Evolutionary conservation across 2,113 vertebrate genomes (phyloP).

Genomic region (Hypomesus transpacificus): DNA sequence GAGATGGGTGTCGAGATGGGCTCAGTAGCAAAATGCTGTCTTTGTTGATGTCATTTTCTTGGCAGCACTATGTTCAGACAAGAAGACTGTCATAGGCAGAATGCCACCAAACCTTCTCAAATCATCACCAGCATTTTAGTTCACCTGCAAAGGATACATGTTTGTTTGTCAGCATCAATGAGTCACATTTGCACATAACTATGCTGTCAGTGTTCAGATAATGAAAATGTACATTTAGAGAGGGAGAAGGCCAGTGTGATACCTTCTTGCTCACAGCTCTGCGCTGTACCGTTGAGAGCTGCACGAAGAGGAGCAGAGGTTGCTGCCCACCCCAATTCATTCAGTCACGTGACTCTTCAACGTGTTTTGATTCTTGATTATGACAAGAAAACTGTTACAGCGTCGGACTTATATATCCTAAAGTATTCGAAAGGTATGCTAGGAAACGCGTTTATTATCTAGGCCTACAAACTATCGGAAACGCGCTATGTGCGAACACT

Average conservation of each 20-base stretch:
- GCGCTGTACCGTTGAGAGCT: slow-evolving; percentile 50
- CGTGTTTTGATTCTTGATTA: slow-evolving; percentile 47
- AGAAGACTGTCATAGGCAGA: slow-evolving; percentile 51
- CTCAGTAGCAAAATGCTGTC: slow-evolving; percentile 1
- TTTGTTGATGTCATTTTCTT: slow-evolving; percentile 50
- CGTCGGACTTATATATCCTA: background rate
- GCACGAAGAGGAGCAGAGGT: slow-evolving; percentile 53
- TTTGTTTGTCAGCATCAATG: slow-evolving; percentile 37
- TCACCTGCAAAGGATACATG: slow-evolving; percentile 10
- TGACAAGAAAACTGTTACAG: background rate
- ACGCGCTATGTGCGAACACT: too few relatives aligned
- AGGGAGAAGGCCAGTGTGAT: slow-evolving; percentile 42
- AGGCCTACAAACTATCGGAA: too few relatives aligned
- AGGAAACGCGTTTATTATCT: too few relatives aligned
- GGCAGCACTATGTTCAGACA: slow-evolving; percentile 50
- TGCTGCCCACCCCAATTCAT: slow-evolving; percentile 41
- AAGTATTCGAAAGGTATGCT: background rate
- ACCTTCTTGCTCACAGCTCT: slow-evolving; percentile 36
- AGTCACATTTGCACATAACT: slow-evolving; percentile 35
- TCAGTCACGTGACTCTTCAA: slow-evolving; percentile 61
- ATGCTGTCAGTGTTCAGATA: background rate
- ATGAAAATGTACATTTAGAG: slow-evolving; percentile 28
- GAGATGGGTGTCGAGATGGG: background rate
- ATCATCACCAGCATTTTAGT: slow-evolving; percentile 14
- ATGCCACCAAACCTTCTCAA: slow-evolving; percentile 32